These are phyloP conservation scores for Hipposideros larvatus DNA, from an alignment of 2,797 vertebrate species.

Conservation along the genomic window DNA sequence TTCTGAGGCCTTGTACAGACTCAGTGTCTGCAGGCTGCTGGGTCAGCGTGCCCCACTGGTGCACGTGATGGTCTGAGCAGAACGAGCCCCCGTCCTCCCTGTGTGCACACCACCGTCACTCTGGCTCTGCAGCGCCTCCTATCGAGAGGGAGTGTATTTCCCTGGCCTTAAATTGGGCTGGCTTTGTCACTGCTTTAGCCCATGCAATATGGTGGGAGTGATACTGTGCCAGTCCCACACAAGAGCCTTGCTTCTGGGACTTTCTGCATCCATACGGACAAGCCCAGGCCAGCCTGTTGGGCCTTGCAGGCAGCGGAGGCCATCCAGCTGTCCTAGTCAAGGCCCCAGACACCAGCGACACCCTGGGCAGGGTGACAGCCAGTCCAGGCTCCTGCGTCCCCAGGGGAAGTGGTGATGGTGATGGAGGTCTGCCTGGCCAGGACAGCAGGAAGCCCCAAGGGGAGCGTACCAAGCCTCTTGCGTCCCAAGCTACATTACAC, in stretches of 20 bases:
- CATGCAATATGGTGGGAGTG: not conserved
- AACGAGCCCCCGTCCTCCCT: not conserved
- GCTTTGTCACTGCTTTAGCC: not conserved
- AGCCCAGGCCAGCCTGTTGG: not conserved
- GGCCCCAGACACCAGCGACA: too few relatives aligned
- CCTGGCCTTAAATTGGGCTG: not conserved
- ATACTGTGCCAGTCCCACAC: not conserved
- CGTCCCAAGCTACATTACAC: rapidly evolving
- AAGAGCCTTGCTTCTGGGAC: not conserved
- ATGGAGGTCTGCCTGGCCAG: too few relatives aligned
- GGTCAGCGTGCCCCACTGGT: not conserved
- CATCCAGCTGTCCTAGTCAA: not conserved
- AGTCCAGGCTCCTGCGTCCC: not conserved
- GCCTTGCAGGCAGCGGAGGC: not conserved
- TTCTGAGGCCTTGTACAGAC: not conserved
- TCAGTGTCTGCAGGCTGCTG: not conserved
- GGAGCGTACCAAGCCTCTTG: not conserved
- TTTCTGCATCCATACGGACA: not conserved
- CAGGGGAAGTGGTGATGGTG: rapidly evolving
- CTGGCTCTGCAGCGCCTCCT: not conserved
- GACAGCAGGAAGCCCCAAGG: not conserved
- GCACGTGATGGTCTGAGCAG: rapidly evolving
- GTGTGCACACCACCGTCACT: too few relatives aligned
- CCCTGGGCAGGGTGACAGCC: too few relatives aligned
- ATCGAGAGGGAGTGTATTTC: not conserved